These are phyloP conservation scores for Nomada hirtipes DNA, from an alignment of 2,888 invertebrate species.

Conservation along the genomic window DNA sequence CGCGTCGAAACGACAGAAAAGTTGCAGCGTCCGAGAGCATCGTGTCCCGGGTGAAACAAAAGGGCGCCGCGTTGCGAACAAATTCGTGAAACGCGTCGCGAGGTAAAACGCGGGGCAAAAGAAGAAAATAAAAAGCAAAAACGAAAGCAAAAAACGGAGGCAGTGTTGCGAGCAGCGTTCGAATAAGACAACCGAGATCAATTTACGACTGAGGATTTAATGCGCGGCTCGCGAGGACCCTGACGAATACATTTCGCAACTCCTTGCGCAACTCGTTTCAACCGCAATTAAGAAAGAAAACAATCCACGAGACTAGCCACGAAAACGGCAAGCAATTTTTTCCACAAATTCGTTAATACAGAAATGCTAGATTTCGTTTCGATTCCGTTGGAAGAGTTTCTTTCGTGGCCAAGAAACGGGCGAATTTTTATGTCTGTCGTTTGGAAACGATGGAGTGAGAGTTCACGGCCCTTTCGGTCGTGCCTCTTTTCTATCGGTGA, in stretches of 20 bases:
- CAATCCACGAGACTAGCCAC: background rate
- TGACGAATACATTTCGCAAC: constrained; percentile 45
- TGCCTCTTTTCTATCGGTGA: background rate
- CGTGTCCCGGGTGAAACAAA: constrained; percentile 14
- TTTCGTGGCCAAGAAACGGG: background rate
- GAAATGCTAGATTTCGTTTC: no score
- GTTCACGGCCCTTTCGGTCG: constrained; percentile 7
- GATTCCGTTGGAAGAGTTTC: background rate
- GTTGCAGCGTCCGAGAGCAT: background rate
- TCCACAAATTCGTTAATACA: no score
- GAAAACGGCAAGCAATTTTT: no score
- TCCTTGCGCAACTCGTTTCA: constrained; percentile 48
- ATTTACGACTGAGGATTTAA: constrained; percentile 41
- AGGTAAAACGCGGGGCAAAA: no score
- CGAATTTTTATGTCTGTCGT: constrained; percentile 4
- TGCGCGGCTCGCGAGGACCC: background rate
- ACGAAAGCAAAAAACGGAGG: background rate
- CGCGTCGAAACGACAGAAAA: background rate
- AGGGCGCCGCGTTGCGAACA: background rate
- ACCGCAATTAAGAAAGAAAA: constrained; percentile 48
- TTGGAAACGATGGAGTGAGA: background rate
- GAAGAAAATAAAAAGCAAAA: background rate
- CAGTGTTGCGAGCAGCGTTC: background rate
- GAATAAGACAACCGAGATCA: constrained; percentile 29
- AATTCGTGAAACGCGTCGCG: constrained; percentile 7